Percentiles rank a stretch among this genome's conserved stretches.
Evolutionary conservation across 2,797 vertebrate species (phyloP).

Genomic region (Chelmon rostratus): DNA sequence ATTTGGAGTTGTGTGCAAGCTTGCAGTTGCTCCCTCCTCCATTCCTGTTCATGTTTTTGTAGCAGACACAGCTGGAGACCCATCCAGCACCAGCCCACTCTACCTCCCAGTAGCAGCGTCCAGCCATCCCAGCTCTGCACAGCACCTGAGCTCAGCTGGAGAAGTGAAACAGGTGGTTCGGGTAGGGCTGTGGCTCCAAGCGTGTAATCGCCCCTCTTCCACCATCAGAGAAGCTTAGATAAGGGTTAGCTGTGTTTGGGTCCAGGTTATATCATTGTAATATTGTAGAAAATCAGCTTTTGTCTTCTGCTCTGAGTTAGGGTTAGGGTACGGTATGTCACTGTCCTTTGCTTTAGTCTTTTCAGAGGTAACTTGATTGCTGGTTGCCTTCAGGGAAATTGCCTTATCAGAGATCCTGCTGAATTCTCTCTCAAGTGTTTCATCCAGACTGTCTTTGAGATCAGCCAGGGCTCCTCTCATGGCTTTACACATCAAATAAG

Average conservation of each 20-base stretch:
- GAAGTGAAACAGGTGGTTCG: constrained; percentile 80
- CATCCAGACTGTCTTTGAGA: constrained; percentile 72
- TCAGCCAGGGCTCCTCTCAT: constrained; percentile 73
- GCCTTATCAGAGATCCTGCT: constrained; percentile 79
- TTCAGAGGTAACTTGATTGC: constrained; percentile 38
- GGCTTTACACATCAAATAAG: constrained; percentile 80
- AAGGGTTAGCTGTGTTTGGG: constrained; percentile 80
- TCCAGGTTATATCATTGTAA: constrained; percentile 77
- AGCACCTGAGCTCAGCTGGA: constrained; percentile 85
- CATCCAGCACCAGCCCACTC: constrained; percentile 80
- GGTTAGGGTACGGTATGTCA: neutral
- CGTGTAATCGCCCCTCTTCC: constrained; percentile 64
- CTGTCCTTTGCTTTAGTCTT: constrained; percentile 66
- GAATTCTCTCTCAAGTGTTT: constrained; percentile 76
- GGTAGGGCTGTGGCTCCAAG: constrained; percentile 67
- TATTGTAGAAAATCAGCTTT: constrained; percentile 82
- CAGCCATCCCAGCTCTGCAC: constrained; percentile 76
- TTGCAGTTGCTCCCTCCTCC: constrained; percentile 79
- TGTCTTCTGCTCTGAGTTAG: constrained; percentile 69
- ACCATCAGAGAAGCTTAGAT: constrained; percentile 71
- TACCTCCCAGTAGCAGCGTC: constrained; percentile 86
- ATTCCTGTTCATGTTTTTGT: constrained; percentile 76
- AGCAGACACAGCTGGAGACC: constrained; percentile 81
- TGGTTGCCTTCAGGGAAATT: constrained; percentile 71
- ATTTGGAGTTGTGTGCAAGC: constrained; percentile 84